Evolutionary conservation across 2,888 invertebrate genomes (phyloP).

Genomic region (Callimorpha dominula): DNA sequence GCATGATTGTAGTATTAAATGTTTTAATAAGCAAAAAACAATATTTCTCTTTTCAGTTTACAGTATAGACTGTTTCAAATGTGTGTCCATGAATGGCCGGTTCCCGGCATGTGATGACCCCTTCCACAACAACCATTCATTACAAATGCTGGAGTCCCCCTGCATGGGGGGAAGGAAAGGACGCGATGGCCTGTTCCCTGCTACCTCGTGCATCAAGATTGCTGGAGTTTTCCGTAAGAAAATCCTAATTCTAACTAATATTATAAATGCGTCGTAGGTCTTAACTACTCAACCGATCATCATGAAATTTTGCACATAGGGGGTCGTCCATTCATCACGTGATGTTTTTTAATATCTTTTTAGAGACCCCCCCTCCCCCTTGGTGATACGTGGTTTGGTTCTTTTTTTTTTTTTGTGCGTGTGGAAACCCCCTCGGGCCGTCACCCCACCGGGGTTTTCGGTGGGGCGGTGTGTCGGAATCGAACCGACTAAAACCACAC

Average conservation of each 20-base stretch:
- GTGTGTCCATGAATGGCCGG: conserved; percentile 95
- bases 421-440: too few relatives aligned
- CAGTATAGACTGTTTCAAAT: conserved; percentile 98
- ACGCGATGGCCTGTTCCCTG: conserved; percentile 97
- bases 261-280: too few relatives aligned
- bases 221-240: conserved; percentile 94
- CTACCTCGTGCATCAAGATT: conserved; percentile 98
- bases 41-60: conserved; percentile 69
- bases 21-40: background rate
- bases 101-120: conserved; percentile 98
- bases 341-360: too few relatives aligned
- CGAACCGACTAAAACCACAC: too few relatives aligned
- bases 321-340: too few relatives aligned
- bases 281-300: too few relatives aligned
- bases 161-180: conserved; percentile 98
- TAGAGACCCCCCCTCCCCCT: too few relatives aligned
- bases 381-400: too few relatives aligned
- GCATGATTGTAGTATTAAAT: background rate
- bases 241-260: background rate
- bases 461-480: too few relatives aligned
- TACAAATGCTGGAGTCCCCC: conserved; percentile 94
- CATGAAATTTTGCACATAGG: too few relatives aligned
- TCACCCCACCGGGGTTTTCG: too few relatives aligned
- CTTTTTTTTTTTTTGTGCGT: too few relatives aligned
- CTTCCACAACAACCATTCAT: conserved; percentile 96